Percentiles rank a stretch among this genome's conserved stretches.
Conservation (phyloP, 2,113 vertebrate genomes). For the Taxidea taxus region DNA sequence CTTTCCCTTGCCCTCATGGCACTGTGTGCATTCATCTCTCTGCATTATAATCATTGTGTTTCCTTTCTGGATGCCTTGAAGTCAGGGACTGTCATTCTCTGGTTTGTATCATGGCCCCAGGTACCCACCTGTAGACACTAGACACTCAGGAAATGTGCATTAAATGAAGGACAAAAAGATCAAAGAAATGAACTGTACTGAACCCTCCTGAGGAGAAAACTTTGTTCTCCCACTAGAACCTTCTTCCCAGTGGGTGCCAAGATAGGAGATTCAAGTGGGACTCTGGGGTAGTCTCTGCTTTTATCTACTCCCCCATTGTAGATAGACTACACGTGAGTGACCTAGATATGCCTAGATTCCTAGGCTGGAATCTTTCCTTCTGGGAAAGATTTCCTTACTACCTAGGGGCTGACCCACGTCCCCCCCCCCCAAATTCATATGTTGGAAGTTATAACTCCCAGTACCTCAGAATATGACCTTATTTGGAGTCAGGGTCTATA, state of each 20-base stretch:
- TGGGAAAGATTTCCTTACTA: neutral
- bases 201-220: neutral
- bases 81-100: neutral
- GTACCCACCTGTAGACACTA: neutral
- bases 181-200: neutral
- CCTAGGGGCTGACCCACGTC: too few relatives aligned
- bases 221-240: neutral
- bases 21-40: neutral
- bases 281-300: neutral
- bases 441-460: neutral
- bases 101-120: neutral
- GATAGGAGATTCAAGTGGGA: neutral
- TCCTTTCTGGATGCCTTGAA: neutral
- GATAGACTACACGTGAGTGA: rapidly evolving
- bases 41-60: neutral
- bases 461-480: neutral
- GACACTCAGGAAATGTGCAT: neutral
- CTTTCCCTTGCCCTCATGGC: neutral
- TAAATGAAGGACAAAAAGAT: neutral
- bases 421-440: neutral
- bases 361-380: too few relatives aligned
- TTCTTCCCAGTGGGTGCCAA: neutral
- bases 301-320: neutral
- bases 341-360: too few relatives aligned
- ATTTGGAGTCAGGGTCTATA: neutral